Base-by-base conservation (phyloP, 2,113 vertebrate species). In the Gobio gobio region DNA sequence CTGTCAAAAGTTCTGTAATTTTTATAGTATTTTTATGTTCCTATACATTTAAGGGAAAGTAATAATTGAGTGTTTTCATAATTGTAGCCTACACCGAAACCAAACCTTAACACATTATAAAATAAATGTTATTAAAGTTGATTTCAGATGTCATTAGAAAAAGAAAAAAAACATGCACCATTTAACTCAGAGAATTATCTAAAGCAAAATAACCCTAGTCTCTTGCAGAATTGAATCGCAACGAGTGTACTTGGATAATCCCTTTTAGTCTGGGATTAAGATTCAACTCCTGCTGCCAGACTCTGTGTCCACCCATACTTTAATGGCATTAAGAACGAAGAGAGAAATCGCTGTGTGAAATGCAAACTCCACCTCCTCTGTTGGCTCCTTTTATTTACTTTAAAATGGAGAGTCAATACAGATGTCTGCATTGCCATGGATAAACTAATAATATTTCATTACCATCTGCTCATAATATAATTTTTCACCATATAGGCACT, bases 261-360 rank as follows among this genome's bases (percentile, higher is more conserved):
- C 64, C 20, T 56, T 12, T 82, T 54, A 36, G 9, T 70, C 47
- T 40, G 20, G 80, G 29, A 82, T 82, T 70, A 70, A 82, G 29
- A 56, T 70, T 70, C 7, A 20, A 16, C 29, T 70, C 24, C 61
- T 81, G 45, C 47, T 64, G 5, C 24, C 47, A n/a, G 79, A 70
- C 26, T 51, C 18, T 22, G 45, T 81, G 24, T 68, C 64, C 29
- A 70, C 7, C 45, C 47, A n/a, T 82, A 80, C 40, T 24, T 51
- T 70, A 56, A 36, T 40, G 20, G 10, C 26, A 18, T 82, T 82
- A 70, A 36, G 24, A 82, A 54, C 47, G 36, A 64, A 36, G 26
- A 68, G 6, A 33, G 33, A 61, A 40, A 59, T 61, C 16, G 0
- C 77, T 78, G 26, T 77, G 20, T 70, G 64, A 70, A 82, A 54